Evolutionary conservation across 2,888 invertebrate genomes (phyloP), one percentile per base, ranked within the genome.

Genomic region (Drosophila greeni): DNA sequence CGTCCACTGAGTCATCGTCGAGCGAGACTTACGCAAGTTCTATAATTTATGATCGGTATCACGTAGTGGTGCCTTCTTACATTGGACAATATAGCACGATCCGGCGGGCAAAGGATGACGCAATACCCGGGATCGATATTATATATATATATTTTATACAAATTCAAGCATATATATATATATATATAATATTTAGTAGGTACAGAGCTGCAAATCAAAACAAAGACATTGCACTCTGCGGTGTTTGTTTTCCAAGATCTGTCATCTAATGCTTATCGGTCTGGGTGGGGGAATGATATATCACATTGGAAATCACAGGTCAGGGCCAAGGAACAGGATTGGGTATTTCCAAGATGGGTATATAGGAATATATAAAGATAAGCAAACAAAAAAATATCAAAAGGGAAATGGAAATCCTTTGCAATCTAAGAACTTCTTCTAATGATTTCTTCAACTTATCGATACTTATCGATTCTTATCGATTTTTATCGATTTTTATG

Each of bases 141-240:
- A 49, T 36, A 11, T 29, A 26, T 20, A 55, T 18, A 18, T 3
- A 5, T 18, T n/a, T 8, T 12, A 42, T 14, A 9, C 18, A 42
- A 31, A 26, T 18, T 26, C 2, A 7, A 1, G 3, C n/a, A 31
- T 33, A 34, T 18, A n/a, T 18, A 14, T 8, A 20, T 3, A n/a
- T 18, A 14, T 8, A 20, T 3, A n/a, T 18, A 14, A 3, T 20
- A n/a, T 18, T 11, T 8, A 20, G 3, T 43, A 23, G 11, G 9
- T 42, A 11, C 33, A n/a, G 45, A n/a, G 45, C 34, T 18, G 36
- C 24, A 39, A 48, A 23, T 61, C 40, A 42, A 60, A 48, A 45
- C 59, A 60, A 43, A 62, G 64, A 43, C 58, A 52, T 57, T 69
- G 75, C 34, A 70, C 68, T 64, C 36, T 18, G 4, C n/a, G n/a